phyloP scores from a whole-genome alignment of 2,113 vertebrate genomes.

The Phocoena sinus region DNA sequence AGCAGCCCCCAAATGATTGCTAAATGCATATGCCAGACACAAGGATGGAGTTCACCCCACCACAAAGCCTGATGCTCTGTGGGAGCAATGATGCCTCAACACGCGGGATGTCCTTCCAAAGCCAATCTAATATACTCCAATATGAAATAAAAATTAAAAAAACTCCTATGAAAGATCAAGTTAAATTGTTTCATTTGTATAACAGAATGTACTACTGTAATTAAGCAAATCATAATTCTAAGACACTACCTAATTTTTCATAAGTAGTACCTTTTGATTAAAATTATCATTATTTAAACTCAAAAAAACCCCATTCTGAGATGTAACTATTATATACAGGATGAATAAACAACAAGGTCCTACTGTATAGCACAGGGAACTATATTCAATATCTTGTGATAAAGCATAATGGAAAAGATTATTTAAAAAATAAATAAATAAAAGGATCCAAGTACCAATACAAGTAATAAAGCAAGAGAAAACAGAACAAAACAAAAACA shows the following conservation, averaged over 20 bases:
- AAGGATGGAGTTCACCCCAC: background rate
- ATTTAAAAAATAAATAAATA: too few relatives aligned
- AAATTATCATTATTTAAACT: conserved; percentile 23
- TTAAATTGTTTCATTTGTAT: background rate
- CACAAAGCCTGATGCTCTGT: background rate
- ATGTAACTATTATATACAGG: too few relatives aligned
- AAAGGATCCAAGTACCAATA: background rate
- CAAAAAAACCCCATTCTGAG: background rate
- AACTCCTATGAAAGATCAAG: background rate
- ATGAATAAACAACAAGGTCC: too few relatives aligned
- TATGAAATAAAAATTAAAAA: background rate
- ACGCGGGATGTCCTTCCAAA: background rate
- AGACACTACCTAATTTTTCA: conserved; percentile 23
- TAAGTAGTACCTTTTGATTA: background rate
- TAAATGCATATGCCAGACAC: background rate
- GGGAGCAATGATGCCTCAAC: fast-evolving
- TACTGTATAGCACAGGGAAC: too few relatives aligned
- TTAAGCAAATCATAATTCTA: conserved; percentile 5
- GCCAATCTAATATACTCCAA: too few relatives aligned
- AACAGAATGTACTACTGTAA: background rate
- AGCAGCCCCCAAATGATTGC: background rate
- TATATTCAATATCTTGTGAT: too few relatives aligned
- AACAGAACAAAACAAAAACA: background rate
- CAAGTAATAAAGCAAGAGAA: background rate
- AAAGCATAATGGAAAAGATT: too few relatives aligned